phyloP scores from a whole-genome alignment of 2,888 invertebrate species.

The Gymnosoma rotundatum region DNA sequence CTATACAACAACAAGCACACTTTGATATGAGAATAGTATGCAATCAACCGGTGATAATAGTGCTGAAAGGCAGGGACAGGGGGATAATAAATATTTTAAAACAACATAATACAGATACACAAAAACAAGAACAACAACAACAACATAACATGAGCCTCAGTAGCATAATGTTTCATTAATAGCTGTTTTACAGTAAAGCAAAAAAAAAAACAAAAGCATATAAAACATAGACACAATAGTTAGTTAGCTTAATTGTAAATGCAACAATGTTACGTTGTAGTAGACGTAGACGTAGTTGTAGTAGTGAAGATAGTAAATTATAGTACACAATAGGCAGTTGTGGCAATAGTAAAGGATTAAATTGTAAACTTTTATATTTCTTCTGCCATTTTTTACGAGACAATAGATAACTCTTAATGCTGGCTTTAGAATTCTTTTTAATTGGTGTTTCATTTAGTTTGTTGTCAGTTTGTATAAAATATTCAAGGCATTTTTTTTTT shows the following conservation, averaged over 20 bases:
- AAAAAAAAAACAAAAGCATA: constrained; percentile 5
- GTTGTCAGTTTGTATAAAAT: constrained; percentile 44
- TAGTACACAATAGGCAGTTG: not conserved
- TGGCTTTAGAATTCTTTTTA: constrained; percentile 18
- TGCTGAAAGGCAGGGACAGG: not conserved
- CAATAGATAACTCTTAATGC: constrained; percentile 31
- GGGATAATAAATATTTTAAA: not conserved
- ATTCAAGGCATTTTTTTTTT: constrained; percentile 20
- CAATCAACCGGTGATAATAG: constrained; percentile 7
- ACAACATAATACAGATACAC: constrained; percentile 9
- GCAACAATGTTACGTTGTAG: constrained; percentile 10
- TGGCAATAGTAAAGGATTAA: constrained; percentile 36
- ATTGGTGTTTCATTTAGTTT: constrained; percentile 45
- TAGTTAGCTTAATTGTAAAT: constrained; percentile 60
- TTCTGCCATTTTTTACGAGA: constrained; percentile 19
- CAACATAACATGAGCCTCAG: constrained; percentile 2
- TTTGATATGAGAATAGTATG: constrained; percentile 17
- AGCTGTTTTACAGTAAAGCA: not conserved
- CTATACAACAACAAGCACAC: constrained; percentile 36
- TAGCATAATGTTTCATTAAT: constrained; percentile 42
- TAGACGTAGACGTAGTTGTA: constrained; percentile 5
- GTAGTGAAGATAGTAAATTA: constrained; percentile 13
- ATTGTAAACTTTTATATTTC: constrained; percentile 19
- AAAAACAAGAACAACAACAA: constrained; percentile 7
- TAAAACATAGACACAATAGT: constrained; percentile 50